phyloP scores from a whole-genome alignment of 2,797 vertebrate species.

The Gadopsis bispinosus region DNA sequence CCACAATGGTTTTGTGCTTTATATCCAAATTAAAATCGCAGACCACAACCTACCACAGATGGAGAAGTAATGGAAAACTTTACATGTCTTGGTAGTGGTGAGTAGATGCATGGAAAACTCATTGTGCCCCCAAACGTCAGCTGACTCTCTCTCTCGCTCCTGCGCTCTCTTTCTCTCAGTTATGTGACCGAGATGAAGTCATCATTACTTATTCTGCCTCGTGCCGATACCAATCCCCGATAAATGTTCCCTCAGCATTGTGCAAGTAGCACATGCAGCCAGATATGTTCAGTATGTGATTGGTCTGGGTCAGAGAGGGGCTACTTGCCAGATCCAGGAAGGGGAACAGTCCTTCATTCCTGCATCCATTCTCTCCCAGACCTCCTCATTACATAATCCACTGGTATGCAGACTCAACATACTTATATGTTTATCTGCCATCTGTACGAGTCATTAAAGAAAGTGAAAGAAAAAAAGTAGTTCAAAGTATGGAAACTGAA shows the following conservation, averaged over 20 bases:
- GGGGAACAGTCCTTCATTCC: conserved; percentile 53
- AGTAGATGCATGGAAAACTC: conserved; percentile 71
- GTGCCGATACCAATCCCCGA: conserved; percentile 8
- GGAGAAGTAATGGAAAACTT: conserved; percentile 75
- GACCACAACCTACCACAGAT: conserved; percentile 50
- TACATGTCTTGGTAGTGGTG: conserved; percentile 58
- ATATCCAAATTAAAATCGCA: conserved; percentile 62
- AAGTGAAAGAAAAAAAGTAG: neutral
- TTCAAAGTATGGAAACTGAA: conserved; percentile 10
- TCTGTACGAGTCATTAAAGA: conserved; percentile 38
- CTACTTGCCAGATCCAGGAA: conserved; percentile 39
- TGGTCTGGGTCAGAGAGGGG: conserved; percentile 39
- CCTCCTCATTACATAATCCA: conserved; percentile 52
- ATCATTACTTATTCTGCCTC: conserved; percentile 44
- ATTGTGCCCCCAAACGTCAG: conserved; percentile 47
- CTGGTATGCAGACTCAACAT: conserved; percentile 32
- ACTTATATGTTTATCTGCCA: conserved; percentile 8
- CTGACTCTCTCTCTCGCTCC: neutral
- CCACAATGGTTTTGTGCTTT: conserved; percentile 55
- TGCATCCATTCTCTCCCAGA: conserved; percentile 27
- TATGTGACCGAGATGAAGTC: conserved; percentile 56
- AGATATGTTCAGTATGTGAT: conserved; percentile 66
- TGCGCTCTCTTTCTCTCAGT: conserved; percentile 18
- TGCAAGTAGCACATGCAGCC: conserved; percentile 29
- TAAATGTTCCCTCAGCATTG: conserved; percentile 26